Conservation (phyloP, 92 coral and sea anemone species). For the Paragorgia papillata region DNA sequence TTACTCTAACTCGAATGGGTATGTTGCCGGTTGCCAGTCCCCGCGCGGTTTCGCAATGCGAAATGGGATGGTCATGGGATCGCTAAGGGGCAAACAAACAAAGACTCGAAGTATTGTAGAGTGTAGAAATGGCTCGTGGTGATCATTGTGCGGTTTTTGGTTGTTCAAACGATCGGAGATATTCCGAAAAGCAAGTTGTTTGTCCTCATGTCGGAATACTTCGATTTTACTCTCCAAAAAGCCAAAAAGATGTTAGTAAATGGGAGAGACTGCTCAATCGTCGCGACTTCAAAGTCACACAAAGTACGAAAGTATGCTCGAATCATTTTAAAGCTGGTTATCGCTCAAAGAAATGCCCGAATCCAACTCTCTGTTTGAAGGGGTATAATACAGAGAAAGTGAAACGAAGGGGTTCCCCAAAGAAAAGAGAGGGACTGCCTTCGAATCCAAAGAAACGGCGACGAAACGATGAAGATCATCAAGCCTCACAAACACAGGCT, state of each 20-base stretch:
- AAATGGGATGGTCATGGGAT: slow-evolving; percentile 14
- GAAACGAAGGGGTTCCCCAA: not conserved
- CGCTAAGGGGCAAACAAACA: slow-evolving; percentile 25
- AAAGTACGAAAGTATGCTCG: slow-evolving; percentile 33
- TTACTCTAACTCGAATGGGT: slow-evolving; percentile 23
- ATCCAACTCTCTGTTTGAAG: slow-evolving; percentile 46
- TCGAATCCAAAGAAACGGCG: not conserved
- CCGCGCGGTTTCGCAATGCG: slow-evolving; percentile 28
- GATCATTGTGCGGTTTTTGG: slow-evolving; percentile 71
- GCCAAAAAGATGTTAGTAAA: slow-evolving; percentile 40
- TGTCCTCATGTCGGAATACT: slow-evolving; percentile 45
- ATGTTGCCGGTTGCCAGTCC: slow-evolving; percentile 23
- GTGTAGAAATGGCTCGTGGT: slow-evolving; percentile 50
- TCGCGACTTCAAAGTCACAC: slow-evolving; percentile 28
- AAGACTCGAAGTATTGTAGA: not conserved
- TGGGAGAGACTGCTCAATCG: too few relatives aligned
- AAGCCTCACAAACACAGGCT: not conserved
- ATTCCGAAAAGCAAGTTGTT: slow-evolving; percentile 52
- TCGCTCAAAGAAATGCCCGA: slow-evolving; percentile 36
- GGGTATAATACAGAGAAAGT: slow-evolving; percentile 14
- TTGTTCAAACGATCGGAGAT: too few relatives aligned
- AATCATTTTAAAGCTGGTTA: slow-evolving; percentile 40
- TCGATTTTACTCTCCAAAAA: slow-evolving; percentile 52
- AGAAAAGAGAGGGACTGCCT: slow-evolving; percentile 8
- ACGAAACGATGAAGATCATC: not conserved